phyloP scores from a whole-genome alignment of 1,140 invertebrate genomes.

The Dolichoris vasculosae region DNA sequence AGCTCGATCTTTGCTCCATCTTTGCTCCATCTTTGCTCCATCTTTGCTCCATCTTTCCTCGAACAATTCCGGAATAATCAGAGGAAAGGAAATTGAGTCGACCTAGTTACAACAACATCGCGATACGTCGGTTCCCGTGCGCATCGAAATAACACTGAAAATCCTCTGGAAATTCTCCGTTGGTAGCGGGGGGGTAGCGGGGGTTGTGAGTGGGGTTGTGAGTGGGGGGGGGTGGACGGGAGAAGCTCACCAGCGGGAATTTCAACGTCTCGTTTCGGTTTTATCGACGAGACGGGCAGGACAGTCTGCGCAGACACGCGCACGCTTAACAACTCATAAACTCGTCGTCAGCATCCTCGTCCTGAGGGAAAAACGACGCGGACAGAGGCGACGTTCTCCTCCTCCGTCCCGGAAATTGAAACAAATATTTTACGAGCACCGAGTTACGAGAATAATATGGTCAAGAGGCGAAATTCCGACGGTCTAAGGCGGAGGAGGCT shows the following conservation, averaged over 20 bases:
- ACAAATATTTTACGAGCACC: conserved; percentile 67
- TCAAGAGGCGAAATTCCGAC: conserved; percentile 59
- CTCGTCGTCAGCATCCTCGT: conserved; percentile 54
- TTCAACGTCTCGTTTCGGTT: conserved; percentile 64
- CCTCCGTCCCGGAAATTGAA: conserved; percentile 62
- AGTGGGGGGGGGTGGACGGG: not conserved
- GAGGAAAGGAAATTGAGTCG: not conserved
- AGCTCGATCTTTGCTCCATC: too few species aligned
- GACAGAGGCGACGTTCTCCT: conserved; percentile 33
- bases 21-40: too few species aligned
- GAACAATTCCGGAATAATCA: conserved; percentile 39
- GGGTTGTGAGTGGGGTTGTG: too few species aligned
- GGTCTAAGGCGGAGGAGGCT: not conserved
- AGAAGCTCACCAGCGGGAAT: conserved; percentile 55
- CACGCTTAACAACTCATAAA: conserved; percentile 67
- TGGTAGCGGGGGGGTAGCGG: too few species aligned
- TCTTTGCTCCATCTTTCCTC: too few species aligned
- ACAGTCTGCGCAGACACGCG: conserved; percentile 43
- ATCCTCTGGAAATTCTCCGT: not conserved
- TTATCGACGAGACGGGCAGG: conserved; percentile 61
- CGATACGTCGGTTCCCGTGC: not conserved
- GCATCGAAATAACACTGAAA: not conserved
- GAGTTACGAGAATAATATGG: conserved; percentile 62
- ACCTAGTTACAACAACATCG: conserved; percentile 7
- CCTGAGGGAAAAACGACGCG: conserved; percentile 17